Evolutionary conservation across 2,797 vertebrate genomes (phyloP).

Genomic region (Pipistrellus kuhlii): DNA sequence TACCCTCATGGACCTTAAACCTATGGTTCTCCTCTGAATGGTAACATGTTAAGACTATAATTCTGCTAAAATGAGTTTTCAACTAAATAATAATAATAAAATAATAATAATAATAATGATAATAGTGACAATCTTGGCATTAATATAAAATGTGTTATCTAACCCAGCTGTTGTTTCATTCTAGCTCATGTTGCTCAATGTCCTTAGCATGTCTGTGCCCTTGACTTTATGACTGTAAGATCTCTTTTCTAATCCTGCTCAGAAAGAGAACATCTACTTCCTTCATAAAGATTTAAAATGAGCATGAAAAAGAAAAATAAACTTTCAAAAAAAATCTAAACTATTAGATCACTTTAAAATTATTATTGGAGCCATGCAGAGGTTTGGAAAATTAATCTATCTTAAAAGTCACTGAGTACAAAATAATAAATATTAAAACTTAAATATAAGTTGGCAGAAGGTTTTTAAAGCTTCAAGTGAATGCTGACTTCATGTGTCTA

Average conservation of each 20-base stretch:
- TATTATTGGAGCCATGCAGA: neutral
- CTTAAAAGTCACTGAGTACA: neutral
- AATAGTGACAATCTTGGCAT: neutral
- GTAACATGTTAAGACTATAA: neutral
- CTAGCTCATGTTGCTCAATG: neutral
- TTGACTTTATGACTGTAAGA: conserved; percentile 8
- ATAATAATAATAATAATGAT: neutral
- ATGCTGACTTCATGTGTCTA: neutral
- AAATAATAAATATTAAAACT: neutral
- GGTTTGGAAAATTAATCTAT: neutral
- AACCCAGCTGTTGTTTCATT: neutral
- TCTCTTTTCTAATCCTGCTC: neutral
- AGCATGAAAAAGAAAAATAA: neutral
- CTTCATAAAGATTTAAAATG: conserved; percentile 6
- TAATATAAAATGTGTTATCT: neutral
- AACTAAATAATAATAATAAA: neutral
- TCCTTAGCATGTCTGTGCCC: neutral
- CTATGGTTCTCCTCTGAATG: neutral
- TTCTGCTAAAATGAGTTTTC: neutral
- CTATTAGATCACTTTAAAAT: neutral
- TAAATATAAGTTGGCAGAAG: neutral
- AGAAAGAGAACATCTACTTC: neutral
- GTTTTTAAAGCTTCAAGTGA: neutral
- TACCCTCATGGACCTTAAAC: neutral
- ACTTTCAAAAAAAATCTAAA: neutral